Base-by-base conservation (phyloP, 2,797 vertebrate species). In the Darevskia mixta region DNA sequence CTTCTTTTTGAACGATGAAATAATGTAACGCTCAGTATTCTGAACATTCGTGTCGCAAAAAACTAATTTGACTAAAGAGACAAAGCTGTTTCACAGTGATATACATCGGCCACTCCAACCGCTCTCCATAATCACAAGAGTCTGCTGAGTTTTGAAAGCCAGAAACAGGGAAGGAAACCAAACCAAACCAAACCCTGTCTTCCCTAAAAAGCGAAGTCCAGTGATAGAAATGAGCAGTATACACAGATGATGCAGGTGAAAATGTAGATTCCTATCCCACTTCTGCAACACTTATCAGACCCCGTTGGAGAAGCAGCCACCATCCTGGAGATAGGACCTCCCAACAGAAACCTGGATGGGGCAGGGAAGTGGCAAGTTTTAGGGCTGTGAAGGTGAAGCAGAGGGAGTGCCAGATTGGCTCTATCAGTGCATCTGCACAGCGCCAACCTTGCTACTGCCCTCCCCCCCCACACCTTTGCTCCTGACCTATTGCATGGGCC, bases 1-100 rank as follows among this genome's bases (percentile, higher is more conserved):
- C 29, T 43, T 45, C 27, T 75, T 91, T 66, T 86, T 92, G 88
- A 71, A 72, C 64, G 71, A 3, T 79, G 3, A 41, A 49, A 58
- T 49, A 85, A 87, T 86, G 87, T 93, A 20, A 86, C 91, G 87
- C 41, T 82, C 86, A 87, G 83, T 43, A 86, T 91, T 86, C 76
- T 72, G 86, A 92, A 90, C 0, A 4, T 86, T 17, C 3, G 4
- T 64, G 81, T 20, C 85, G 15, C 79, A 86, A 92, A 55, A 91
- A 92, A 10, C 20, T 78, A 43, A 87, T 61, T 88, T 29, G 35
- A 27, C 58, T 79, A 78, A 87, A 15, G 80, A 83, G 91, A 92
- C 10, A 43, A 55, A 86, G 89, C 92, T 69, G n/a, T 29, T 82
- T 67, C 29, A 76, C 29, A 5, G 58, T 66, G 43, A 45, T 45